Evolutionary conservation across 2,888 invertebrate genomes (phyloP).

Genomic region (Periphyllus acericola): DNA sequence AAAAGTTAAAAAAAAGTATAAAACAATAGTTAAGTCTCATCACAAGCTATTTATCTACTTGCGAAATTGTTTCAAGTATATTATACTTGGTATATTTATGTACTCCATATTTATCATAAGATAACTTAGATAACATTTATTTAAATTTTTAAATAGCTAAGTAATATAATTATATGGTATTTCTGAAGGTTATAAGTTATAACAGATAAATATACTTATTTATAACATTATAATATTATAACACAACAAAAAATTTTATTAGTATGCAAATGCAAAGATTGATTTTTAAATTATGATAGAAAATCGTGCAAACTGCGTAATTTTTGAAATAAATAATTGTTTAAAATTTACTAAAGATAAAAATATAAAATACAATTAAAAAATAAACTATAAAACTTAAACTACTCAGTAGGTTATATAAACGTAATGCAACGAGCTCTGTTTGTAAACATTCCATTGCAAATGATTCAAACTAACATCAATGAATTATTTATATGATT

Average conservation of each 20-base stretch:
- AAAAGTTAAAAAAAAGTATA: constrained; percentile 15
- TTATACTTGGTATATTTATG: background rate
- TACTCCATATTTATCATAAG: background rate
- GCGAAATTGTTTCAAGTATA: background rate
- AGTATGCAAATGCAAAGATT: constrained; percentile 46
- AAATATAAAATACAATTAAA: constrained; percentile 50
- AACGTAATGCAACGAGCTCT: constrained; percentile 8
- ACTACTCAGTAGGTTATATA: constrained; percentile 45
- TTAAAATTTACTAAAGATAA: constrained; percentile 25
- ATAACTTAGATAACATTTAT: constrained; percentile 15
- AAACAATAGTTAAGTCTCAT: constrained; percentile 10
- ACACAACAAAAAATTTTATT: constrained; percentile 29
- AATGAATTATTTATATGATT: constrained; percentile 11
- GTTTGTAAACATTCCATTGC: constrained; percentile 14
- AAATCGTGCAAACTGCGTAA: constrained; percentile 48
- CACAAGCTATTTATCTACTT: constrained; percentile 30
- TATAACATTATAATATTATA: too few relatives aligned
- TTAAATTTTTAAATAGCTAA: constrained; percentile 29
- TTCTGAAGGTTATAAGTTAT: constrained; percentile 1
- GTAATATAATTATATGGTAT: background rate
- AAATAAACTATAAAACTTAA: constrained; percentile 44
- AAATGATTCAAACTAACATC: background rate
- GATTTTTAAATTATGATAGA: constrained; percentile 40
- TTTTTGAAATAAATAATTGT: constrained; percentile 7
- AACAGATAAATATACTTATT: constrained; percentile 39